Conservation (phyloP, 2,113 vertebrate species). For the Eonycteris spelaea region DNA sequence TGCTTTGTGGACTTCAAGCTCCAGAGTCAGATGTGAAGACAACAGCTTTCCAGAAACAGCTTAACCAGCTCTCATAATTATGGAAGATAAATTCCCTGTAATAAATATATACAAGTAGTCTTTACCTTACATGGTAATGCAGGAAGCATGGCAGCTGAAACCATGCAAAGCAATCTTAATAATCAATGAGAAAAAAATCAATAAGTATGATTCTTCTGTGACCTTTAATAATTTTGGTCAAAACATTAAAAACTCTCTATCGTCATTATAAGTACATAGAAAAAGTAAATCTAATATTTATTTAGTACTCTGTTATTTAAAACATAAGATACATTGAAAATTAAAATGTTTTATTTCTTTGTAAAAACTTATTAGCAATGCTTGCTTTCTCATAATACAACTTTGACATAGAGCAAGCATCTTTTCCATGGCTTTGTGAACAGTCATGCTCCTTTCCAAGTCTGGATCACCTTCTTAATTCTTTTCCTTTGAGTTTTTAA, state of each 20-base stretch:
- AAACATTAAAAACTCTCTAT: constrained; percentile 5
- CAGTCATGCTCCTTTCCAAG: not conserved
- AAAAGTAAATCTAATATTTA: not conserved
- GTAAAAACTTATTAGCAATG: not conserved
- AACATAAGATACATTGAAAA: not conserved
- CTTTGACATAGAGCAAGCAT: not conserved
- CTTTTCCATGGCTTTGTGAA: not conserved
- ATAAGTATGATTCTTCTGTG: not conserved
- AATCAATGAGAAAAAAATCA: not conserved
- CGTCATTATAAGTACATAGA: not conserved
- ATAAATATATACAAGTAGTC: not conserved
- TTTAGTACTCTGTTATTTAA: not conserved
- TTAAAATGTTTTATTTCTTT: not conserved
- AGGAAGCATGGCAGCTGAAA: not conserved
- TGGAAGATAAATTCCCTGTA: not conserved
- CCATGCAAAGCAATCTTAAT: not conserved
- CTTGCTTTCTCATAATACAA: not conserved
- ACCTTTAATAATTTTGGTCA: not conserved
- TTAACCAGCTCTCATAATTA: not conserved
- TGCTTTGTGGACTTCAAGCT: not conserved
- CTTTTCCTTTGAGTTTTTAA: not conserved
- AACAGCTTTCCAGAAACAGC: not conserved
- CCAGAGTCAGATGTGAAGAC: not conserved
- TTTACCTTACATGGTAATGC: not conserved
- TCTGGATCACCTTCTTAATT: not conserved